phyloP scores from a whole-genome alignment of 2,113 vertebrate genomes.

The Pao palembangensis region DNA sequence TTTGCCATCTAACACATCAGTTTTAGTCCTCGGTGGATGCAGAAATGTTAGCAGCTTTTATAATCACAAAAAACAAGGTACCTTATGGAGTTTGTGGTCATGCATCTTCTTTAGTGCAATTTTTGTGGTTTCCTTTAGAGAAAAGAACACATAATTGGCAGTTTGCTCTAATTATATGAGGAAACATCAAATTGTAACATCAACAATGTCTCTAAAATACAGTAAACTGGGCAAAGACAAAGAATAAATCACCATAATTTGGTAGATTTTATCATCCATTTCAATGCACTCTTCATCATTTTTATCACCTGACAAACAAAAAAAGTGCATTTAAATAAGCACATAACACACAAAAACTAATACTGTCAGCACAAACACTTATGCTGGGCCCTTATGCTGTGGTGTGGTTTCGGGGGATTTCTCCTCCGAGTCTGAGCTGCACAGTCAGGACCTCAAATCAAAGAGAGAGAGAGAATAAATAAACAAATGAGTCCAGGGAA shows the following conservation, averaged over 20 bases:
- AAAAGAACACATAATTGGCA: background rate
- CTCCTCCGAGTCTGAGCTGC: conserved; percentile 15
- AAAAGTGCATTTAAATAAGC: too few relatives aligned
- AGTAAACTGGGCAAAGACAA: too few relatives aligned
- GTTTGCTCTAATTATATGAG: background rate
- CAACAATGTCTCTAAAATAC: background rate
- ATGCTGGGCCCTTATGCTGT: conserved; percentile 12
- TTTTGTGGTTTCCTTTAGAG: conserved; percentile 54
- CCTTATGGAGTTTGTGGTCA: conserved; percentile 27
- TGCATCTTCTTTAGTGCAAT: conserved; percentile 1
- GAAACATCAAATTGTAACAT: background rate
- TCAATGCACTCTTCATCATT: background rate
- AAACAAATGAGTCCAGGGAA: background rate
- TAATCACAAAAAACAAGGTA: background rate
- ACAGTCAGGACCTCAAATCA: conserved; percentile 7
- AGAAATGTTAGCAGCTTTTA: background rate
- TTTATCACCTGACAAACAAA: background rate
- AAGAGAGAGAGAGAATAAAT: background rate
- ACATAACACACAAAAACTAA: background rate
- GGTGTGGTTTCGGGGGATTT: background rate
- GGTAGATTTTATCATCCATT: background rate
- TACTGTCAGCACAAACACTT: background rate
- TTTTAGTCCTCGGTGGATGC: background rate
- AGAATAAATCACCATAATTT: conserved; percentile 27
- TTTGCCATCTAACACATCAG: conserved; percentile 1